Percentiles rank a stretch among this genome's conserved stretches.
Evolutionary conservation across 2,888 invertebrate genomes (phyloP).

Genomic region (Cantharis rufa): DNA sequence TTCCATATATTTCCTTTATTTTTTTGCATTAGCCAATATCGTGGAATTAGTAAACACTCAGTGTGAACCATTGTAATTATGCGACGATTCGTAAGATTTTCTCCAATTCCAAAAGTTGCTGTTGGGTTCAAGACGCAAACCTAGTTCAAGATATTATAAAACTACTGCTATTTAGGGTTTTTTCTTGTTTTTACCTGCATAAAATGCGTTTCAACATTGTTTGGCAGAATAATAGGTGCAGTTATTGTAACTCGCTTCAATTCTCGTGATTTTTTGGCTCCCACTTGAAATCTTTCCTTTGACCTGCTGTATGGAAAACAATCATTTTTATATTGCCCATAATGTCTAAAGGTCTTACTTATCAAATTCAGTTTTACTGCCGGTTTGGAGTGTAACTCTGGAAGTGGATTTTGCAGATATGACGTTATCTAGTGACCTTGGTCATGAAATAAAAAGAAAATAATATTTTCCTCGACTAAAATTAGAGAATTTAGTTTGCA

Average conservation of each 20-base stretch:
- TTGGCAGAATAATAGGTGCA: constrained; percentile 19
- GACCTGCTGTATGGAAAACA: background rate
- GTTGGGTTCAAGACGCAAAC: constrained; percentile 64
- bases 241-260: background rate
- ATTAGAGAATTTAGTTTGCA: too few species aligned
- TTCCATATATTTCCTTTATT: constrained; percentile 70
- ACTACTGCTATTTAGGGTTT: too few species aligned
- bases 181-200: constrained; percentile 49
- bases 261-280: background rate
- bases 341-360: background rate
- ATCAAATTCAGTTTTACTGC: background rate
- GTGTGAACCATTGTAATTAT: constrained; percentile 68
- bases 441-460: background rate
- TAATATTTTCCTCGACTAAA: background rate
- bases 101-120: constrained; percentile 73
- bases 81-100: constrained; percentile 65
- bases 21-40: constrained; percentile 69
- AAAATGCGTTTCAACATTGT: constrained; percentile 48
- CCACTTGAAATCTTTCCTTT: background rate
- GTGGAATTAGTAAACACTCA: constrained; percentile 70
- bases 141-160: constrained; percentile 25
- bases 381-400: background rate
- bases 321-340: background rate
- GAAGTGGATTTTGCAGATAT: background rate
- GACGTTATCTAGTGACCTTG: background rate